phyloP scores from a whole-genome alignment of 2,888 invertebrate species.

The Lydus trimaculatus region DNA sequence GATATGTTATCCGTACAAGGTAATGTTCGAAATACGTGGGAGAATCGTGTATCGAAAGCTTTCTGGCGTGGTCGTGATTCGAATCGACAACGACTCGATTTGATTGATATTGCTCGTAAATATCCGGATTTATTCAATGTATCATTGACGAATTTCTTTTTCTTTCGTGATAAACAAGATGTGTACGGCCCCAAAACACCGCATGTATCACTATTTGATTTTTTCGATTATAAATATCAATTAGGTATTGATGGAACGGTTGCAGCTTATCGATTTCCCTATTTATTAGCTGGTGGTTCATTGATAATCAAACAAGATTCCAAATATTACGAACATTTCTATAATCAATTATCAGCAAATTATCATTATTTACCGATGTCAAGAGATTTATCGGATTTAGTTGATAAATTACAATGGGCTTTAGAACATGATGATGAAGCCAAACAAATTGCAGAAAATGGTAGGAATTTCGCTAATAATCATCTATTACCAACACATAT shows the following conservation, averaged over 20 bases:
- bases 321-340: constrained; percentile 95
- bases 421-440: constrained; percentile 74
- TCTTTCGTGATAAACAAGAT: constrained; percentile 84
- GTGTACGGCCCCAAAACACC: constrained; percentile 87
- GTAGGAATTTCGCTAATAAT: constrained; percentile 75
- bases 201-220: constrained; percentile 89
- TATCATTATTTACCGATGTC: constrained; percentile 86
- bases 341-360: constrained; percentile 75
- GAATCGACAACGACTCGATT: constrained; percentile 79
- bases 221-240: constrained; percentile 96
- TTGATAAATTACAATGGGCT: constrained; percentile 82
- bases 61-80: constrained; percentile 97
- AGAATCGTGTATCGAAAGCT: constrained; percentile 73
- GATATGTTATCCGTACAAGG: constrained; percentile 93
- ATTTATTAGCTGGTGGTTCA: constrained; percentile 86
- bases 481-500: constrained; percentile 84
- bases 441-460: constrained; percentile 70
- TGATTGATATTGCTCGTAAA: constrained; percentile 79
- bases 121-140: constrained; percentile 86
- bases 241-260: constrained; percentile 95
- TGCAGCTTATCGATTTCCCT: constrained; percentile 94
- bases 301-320: constrained; percentile 93
- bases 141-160: constrained; percentile 95
- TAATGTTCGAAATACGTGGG: constrained; percentile 75
- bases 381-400: constrained; percentile 80